These are phyloP conservation scores for Gobius niger DNA, from an alignment of 2,113 vertebrate genomes.

Conservation along the genomic window DNA sequence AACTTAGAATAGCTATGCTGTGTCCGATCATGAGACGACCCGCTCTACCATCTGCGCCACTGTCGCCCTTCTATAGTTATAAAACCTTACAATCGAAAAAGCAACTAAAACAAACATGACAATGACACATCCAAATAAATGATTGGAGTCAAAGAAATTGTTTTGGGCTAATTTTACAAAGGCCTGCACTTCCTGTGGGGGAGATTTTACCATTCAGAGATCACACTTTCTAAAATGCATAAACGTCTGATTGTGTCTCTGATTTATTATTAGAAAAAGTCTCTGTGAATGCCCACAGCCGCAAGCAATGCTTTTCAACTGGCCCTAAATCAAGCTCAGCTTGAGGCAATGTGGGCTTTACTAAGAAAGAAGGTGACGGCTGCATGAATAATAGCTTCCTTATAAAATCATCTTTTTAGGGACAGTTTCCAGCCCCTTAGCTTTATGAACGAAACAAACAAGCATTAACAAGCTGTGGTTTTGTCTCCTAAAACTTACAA, in stretches of 20 bases:
- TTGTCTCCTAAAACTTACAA: neutral
- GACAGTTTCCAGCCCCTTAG: neutral
- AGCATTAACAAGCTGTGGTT: neutral
- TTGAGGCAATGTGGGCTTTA: neutral
- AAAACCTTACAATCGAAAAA: neutral
- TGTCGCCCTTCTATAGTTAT: neutral
- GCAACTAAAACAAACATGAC: neutral
- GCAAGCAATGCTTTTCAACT: neutral
- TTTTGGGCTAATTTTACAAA: neutral
- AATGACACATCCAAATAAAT: neutral
- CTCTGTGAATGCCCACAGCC: neutral
- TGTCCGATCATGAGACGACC: too few species aligned
- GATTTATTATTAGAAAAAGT: neutral
- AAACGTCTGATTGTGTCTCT: neutral
- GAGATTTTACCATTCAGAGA: neutral
- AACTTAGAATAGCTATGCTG: too few species aligned
- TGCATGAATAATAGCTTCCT: neutral
- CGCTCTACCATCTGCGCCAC: too few species aligned
- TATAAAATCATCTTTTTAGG: neutral
- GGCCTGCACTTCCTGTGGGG: neutral
- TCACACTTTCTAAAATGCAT: neutral
- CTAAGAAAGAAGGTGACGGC: constrained; percentile 1
- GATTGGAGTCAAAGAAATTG: neutral
- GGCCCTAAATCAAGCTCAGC: neutral
- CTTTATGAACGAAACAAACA: neutral